Evolutionary conservation across 2,113 vertebrate species (phyloP).

Genomic region (Sebastes fasciatus): DNA sequence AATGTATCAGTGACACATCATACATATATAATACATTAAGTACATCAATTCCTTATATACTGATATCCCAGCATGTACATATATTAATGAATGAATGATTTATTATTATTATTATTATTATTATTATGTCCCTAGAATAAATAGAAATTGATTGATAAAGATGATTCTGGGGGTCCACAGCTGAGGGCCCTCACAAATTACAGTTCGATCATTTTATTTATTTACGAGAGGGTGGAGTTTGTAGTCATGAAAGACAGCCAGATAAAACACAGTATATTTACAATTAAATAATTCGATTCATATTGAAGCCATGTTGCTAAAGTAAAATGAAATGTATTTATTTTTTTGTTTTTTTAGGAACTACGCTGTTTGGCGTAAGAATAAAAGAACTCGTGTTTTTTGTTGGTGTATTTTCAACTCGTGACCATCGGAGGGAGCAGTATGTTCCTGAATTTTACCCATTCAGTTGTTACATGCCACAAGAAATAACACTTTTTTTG

Average conservation of each 20-base stretch:
- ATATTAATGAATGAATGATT: too few species aligned
- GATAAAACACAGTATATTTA: neutral
- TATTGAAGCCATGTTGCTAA: neutral
- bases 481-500: too few species aligned
- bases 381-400: neutral
- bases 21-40: neutral
- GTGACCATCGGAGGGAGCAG: slow-evolving; percentile 26
- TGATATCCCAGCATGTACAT: neutral
- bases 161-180: neutral
- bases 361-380: neutral
- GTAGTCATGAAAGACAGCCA: neutral
- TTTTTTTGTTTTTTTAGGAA: neutral
- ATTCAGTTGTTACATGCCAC: too few species aligned
- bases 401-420: neutral
- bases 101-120: neutral
- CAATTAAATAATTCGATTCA: neutral
- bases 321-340: neutral
- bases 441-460: neutral
- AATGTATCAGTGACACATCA: neutral
- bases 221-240: neutral
- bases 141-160: neutral
- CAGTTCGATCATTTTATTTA: neutral
- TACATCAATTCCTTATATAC: neutral
- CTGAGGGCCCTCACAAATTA: neutral
- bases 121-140: neutral